Evolutionary conservation across 2,113 vertebrate species (phyloP), one percentile per base, ranked within the genome.

Genomic region (Cnemophilus loriae): DNA sequence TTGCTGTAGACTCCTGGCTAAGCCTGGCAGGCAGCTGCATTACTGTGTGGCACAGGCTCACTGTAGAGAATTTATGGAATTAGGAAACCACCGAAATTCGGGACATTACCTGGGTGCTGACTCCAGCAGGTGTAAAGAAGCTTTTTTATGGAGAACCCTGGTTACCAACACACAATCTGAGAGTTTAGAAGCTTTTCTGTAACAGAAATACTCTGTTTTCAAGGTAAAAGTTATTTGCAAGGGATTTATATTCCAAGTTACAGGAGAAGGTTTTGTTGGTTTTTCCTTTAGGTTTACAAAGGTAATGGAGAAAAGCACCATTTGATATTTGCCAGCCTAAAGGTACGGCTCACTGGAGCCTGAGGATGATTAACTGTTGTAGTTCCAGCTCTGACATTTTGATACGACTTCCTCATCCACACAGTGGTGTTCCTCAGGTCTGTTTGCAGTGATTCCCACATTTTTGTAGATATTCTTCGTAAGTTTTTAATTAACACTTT

Each of bases 251-350:
- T 63, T 77, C n/a, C 16, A 35, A 33, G 35, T 77, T 3, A 1
- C 16, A 41, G 22, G 27, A 50, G 16, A 86, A 49, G n/a, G n/a
- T 73, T 90, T 67, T 73, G 27, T 65, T 76, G n/a, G 28, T 17
- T 93, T 94, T 83, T 76, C 59, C 39, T 74, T 41, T 39, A 90
- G 50, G 42, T 44, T 90, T 83, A 63, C 55, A 70, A 42, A 91
- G 20, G 68, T 86, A 57, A 44, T 21, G 70, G 67, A 76, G 85
- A 65, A 92, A 57, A 77, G 26, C 50, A 63, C 39, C 2, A 1
- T 85, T 92, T 71, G 70, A 19, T 91, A 82, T 82, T 89, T 84
- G 68, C 26, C 9, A 18, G 0, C 32, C 42, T 55, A n/a, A 76
- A 74, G 42, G 55, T 53, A 12, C 19, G 1, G 50, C 35, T 85